A percentile compares a stretch with the other conserved stretches of the same genome.
Evolutionary conservation across 2,113 vertebrate genomes (phyloP).

Genomic region (Varanus salvator): DNA sequence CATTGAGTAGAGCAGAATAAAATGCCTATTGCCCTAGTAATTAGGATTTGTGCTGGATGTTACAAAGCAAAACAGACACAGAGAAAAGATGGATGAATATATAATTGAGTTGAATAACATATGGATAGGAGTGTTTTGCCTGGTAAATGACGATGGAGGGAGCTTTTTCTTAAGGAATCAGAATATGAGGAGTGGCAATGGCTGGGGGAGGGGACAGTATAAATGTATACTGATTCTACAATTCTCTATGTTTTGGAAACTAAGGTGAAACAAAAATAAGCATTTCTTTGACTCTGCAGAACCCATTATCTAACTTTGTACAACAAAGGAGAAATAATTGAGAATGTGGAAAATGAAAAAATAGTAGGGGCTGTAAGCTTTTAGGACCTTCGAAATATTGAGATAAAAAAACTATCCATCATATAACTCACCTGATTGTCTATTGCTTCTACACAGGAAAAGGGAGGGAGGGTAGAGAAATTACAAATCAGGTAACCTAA

Average conservation of each 20-base stretch:
- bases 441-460: too few relatives aligned
- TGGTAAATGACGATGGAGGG: neutral
- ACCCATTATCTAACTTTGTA: too few relatives aligned
- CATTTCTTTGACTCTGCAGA: too few relatives aligned
- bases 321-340: too few relatives aligned
- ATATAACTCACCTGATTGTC: too few relatives aligned
- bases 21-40: neutral
- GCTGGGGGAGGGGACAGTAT: conserved; percentile 16
- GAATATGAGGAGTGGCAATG: neutral
- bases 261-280: neutral
- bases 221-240: neutral
- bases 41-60: conserved; percentile 12
- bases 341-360: too few relatives aligned
- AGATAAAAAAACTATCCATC: too few relatives aligned
- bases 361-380: too few relatives aligned
- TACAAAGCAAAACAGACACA: conserved; percentile 20
- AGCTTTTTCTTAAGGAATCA: conserved; percentile 42
- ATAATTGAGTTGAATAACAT: neutral
- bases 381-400: too few relatives aligned
- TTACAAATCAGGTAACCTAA: too few relatives aligned
- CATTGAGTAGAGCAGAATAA: neutral
- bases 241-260: neutral
- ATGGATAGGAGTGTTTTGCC: neutral
- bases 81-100: conserved; percentile 22
- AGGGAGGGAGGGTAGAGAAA: too few relatives aligned